Evolutionary conservation across 2,888 invertebrate genomes (phyloP).

Genomic region (Zelleria hepariella): DNA sequence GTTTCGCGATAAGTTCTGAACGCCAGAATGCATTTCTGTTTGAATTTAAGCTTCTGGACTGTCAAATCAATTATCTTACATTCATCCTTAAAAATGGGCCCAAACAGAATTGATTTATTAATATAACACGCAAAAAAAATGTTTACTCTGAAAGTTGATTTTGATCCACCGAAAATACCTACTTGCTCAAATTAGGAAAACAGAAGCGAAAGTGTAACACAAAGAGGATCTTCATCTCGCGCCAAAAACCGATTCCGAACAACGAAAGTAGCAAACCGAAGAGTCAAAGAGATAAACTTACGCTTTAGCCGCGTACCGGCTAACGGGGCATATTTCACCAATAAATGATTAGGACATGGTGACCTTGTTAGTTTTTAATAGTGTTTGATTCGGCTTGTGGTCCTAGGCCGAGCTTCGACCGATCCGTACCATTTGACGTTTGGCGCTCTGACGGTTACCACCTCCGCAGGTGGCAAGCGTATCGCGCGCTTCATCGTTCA

Average conservation of each 20-base stretch:
- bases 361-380: conserved; percentile 1
- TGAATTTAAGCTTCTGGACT: too few species aligned
- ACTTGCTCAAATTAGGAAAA: not conserved
- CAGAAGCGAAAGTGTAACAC: not conserved
- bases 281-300: not conserved
- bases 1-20: too few species aligned
- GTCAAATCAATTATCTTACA: too few species aligned
- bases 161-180: too few species aligned
- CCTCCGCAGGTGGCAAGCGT: not conserved
- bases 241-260: not conserved
- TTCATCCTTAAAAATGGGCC: too few species aligned
- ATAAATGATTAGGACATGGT: not conserved
- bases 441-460: not conserved
- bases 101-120: too few species aligned
- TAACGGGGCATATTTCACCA: conserved; percentile 3
- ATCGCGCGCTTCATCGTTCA: not conserved
- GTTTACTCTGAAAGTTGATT: too few species aligned
- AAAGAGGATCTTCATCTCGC: not conserved
- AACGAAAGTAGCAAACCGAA: not conserved
- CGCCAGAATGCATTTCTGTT: too few species aligned
- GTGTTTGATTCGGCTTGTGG: not conserved
- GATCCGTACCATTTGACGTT: conserved; percentile 1
- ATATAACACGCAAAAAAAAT: too few species aligned
- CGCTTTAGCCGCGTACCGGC: not conserved
- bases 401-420: not conserved